A percentile compares a stretch with the other conserved stretches of the same genome.
Conservation (phyloP, 64 coral and sea anemone species). For the Montipora foliosa region DNA sequence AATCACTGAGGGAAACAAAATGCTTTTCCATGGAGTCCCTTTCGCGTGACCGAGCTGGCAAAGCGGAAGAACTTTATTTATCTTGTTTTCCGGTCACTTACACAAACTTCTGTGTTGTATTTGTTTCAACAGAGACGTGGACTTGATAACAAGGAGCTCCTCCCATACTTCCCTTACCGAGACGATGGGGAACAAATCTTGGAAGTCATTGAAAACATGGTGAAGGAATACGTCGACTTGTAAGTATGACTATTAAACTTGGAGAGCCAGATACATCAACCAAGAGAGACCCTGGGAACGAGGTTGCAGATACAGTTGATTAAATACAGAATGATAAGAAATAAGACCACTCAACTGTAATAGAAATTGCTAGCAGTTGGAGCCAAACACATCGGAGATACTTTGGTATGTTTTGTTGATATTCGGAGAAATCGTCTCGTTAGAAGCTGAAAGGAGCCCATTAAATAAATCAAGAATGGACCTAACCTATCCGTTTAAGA, state of each 20-base stretch:
- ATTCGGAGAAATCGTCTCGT: background rate
- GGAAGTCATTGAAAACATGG: slow-evolving; percentile 51
- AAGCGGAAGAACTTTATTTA: background rate
- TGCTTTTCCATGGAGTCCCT: background rate
- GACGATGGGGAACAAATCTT: slow-evolving; percentile 79
- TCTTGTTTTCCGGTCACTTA: background rate
- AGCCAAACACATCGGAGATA: background rate
- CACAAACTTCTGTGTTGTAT: background rate
- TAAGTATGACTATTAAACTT: slow-evolving; percentile 42
- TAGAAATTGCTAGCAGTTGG: background rate
- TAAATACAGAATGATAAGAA: background rate
- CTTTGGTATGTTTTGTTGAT: background rate
- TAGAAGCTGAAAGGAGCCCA: background rate
- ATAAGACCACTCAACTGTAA: background rate
- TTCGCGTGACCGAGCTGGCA: background rate
- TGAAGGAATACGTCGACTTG: slow-evolving; percentile 67
- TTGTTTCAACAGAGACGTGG: slow-evolving; percentile 45
- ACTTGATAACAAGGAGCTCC: slow-evolving; percentile 43
- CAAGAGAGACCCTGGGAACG: too few relatives aligned
- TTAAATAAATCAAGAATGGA: background rate
- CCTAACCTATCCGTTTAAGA: background rate
- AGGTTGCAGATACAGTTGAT: background rate
- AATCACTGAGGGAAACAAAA: background rate
- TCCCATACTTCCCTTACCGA: slow-evolving; percentile 21
- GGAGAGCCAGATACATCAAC: background rate